A percentile compares a stretch with the other conserved stretches of the same genome.
Conservation (phyloP, 2,113 vertebrate species). For the Sprattus sprattus region DNA sequence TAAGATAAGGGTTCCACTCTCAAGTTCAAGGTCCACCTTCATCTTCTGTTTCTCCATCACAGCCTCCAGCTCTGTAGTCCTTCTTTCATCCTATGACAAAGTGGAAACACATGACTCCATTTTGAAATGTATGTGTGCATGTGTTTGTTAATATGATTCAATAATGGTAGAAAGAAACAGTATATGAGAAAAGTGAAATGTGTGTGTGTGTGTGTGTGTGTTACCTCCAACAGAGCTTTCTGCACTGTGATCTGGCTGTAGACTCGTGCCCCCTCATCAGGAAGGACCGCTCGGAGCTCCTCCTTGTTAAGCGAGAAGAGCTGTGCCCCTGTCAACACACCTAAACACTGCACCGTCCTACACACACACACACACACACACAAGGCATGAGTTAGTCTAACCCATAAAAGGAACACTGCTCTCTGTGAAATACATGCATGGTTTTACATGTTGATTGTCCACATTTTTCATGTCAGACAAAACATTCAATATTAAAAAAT, state of each 20-base stretch:
- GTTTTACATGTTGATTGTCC: not conserved
- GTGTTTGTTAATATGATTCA: not conserved
- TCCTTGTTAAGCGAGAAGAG: slow-evolving; percentile 80
- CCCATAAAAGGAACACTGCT: slow-evolving; percentile 1
- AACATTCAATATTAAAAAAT: not conserved
- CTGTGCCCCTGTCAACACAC: slow-evolving; percentile 74
- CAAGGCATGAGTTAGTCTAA: not conserved
- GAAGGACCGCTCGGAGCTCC: slow-evolving; percentile 72
- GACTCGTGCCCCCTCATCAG: slow-evolving; percentile 77
- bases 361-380: slow-evolving; percentile 14
- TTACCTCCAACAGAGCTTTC: slow-evolving; percentile 79
- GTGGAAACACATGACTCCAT: not conserved
- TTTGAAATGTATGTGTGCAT: not conserved
- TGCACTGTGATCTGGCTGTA: slow-evolving; percentile 88
- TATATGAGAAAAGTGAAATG: not conserved
- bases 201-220: not conserved
- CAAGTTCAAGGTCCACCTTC: slow-evolving; percentile 77
- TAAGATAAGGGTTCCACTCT: slow-evolving; percentile 68
- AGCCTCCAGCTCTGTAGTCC: slow-evolving; percentile 75
- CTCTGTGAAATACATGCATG: not conserved
- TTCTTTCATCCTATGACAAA: slow-evolving; percentile 63
- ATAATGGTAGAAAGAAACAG: not conserved
- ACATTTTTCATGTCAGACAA: not conserved
- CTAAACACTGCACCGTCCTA: slow-evolving; percentile 72
- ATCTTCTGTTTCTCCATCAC: slow-evolving; percentile 89